Percentiles rank a stretch among this genome's conserved stretches.
These are phyloP conservation scores for Pogonomyrmex barbatus DNA, from an alignment of 1,140 invertebrate species.

Conservation along the genomic window DNA sequence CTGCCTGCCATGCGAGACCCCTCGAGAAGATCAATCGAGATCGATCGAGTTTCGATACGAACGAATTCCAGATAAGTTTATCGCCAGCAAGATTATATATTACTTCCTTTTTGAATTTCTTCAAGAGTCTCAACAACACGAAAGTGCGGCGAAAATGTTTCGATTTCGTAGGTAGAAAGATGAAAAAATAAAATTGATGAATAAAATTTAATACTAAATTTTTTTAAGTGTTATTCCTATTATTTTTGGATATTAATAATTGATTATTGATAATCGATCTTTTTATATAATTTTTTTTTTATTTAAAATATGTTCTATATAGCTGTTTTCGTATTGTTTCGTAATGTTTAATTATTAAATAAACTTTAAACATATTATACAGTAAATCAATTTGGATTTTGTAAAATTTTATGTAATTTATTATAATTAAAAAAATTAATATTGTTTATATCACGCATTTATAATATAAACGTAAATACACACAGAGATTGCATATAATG, in stretches of 20 bases:
- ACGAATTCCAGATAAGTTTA: background rate
- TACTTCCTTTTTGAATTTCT: background rate
- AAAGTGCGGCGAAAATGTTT: background rate
- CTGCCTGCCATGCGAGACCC: background rate
- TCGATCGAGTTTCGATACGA: slow-evolving; percentile 24
- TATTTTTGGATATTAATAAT: background rate
- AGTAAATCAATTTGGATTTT: background rate
- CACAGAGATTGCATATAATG: background rate
- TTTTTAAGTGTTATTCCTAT: background rate
- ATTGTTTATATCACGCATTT: background rate
- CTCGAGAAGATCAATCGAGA: slow-evolving; percentile 24
- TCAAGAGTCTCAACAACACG: slow-evolving; percentile 3
- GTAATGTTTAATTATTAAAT: background rate
- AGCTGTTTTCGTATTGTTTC: background rate
- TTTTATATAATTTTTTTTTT: background rate
- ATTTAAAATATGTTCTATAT: slow-evolving; percentile 6
- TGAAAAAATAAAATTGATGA: background rate
- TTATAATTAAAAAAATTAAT: background rate
- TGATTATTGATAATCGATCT: background rate
- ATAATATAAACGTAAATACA: background rate
- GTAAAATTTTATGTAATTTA: background rate
- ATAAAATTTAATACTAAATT: background rate
- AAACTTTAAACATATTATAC: background rate
- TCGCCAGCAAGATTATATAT: slow-evolving; percentile 9
- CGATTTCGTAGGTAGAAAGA: background rate